Base-by-base conservation (phyloP, 2,113 vertebrate species). In the Ranitomeya variabilis region DNA sequence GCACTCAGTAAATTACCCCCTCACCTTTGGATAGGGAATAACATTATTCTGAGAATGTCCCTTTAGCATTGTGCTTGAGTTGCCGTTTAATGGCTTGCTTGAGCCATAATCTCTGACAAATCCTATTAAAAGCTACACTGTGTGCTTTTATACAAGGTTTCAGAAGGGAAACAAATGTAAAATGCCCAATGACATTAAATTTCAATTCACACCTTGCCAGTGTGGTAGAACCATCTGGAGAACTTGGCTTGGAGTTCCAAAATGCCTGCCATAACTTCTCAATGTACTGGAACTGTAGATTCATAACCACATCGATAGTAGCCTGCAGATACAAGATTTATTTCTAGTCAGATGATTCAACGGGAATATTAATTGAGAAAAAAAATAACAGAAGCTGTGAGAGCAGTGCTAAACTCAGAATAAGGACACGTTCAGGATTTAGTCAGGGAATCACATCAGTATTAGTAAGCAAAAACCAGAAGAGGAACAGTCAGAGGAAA, bases 231-330 rank as follows among this genome's bases (percentile, higher is more conserved):
- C 94, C 93, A 11, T 98, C 97, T 76, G 95, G 94, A 91, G 97
- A 91, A 88, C 95, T 92, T 89, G 95, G 89, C 93, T 97, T 97
- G 62, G 96, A 96, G 94, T 94, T 98, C 98, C 98, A 99, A 94
- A 99, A 99, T 67, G 97, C 96, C 90, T 97, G 96, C 98, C 98
- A 99, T 57, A 99, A 95, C 90, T 98, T 99, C 94, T 99, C 98
- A 4, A 99, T 97, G 89, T 95, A 99, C 91, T 99, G 97, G 77
- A 99, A 99, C 92, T 99, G 98, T 18, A 99, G 96, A 92, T 97
- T 98, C 96, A 97, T 97, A 87, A 99, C 98, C 0, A 99, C 98
- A 6, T 99, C 98, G 89, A 99, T n/a, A 77, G 97, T 99, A 4
- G 97, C 98, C 98, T 99, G 90, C 23, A 85, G 90, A 18, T 7